Conservation (phyloP, 2,888 invertebrate genomes). For the Tetramorium bicarinatum region DNA sequence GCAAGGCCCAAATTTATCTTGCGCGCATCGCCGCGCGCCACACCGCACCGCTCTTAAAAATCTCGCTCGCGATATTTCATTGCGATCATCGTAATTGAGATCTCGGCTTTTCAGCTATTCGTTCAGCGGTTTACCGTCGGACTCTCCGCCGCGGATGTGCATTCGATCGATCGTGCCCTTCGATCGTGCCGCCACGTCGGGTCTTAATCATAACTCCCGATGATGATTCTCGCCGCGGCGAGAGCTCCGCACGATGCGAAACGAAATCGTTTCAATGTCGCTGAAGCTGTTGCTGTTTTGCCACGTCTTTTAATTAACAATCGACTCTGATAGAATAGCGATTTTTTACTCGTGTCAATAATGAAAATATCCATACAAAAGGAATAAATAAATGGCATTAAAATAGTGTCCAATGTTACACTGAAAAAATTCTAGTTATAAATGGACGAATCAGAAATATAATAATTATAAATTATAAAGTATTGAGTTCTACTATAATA, state of each 20-base stretch:
- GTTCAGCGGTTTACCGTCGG: slow-evolving; percentile 35
- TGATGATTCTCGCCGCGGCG: slow-evolving; percentile 36
- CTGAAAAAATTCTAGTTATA: too few relatives aligned
- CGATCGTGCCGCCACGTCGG: slow-evolving; percentile 48
- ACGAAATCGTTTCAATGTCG: slow-evolving; percentile 6
- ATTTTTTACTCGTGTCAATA: neutral
- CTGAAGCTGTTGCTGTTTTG: neutral
- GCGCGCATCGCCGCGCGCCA: slow-evolving; percentile 39
- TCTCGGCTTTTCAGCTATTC: slow-evolving; percentile 57
- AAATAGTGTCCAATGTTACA: neutral
- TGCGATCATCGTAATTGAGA: slow-evolving; percentile 59
- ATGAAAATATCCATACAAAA: neutral
- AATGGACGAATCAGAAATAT: too few relatives aligned
- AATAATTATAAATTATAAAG: too few relatives aligned
- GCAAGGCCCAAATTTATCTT: slow-evolving; percentile 60
- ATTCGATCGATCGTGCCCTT: slow-evolving; percentile 46
- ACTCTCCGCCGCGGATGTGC: slow-evolving; percentile 7
- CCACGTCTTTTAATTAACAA: neutral
- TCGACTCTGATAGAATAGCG: neutral
- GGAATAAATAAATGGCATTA: neutral
- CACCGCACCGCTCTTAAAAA: slow-evolving; percentile 32
- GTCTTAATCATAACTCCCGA: slow-evolving; percentile 52
- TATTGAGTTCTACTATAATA: too few relatives aligned
- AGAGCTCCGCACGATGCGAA: neutral
- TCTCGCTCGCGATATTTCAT: slow-evolving; percentile 53